Conservation (phyloP, 2,888 invertebrate genomes). For the Leptopilina syphax region DNA sequence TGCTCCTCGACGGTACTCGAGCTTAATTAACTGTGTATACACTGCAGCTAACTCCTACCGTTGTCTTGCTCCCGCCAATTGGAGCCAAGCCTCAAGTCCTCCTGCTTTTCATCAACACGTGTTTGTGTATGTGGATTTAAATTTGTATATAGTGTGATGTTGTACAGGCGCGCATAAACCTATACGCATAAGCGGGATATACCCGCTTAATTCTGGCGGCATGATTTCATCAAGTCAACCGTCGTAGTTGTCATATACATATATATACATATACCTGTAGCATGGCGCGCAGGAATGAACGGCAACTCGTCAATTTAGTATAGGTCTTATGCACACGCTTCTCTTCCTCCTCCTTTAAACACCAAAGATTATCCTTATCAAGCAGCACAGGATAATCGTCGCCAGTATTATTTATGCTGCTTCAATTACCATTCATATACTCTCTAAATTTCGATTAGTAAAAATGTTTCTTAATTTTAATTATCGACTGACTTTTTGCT, state of each 20-base stretch:
- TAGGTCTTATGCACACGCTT: slow-evolving; percentile 48
- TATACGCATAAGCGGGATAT: slow-evolving; percentile 55
- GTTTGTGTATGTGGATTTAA: background rate
- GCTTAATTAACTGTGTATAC: slow-evolving; percentile 77
- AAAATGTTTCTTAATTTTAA: too few species aligned
- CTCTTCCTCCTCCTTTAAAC: slow-evolving; percentile 44
- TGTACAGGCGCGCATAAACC: slow-evolving; percentile 57
- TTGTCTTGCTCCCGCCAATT: slow-evolving; percentile 74
- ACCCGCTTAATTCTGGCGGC: slow-evolving; percentile 69
- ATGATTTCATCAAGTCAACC: slow-evolving; percentile 75
- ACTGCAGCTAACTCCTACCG: slow-evolving; percentile 74
- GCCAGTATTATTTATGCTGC: background rate
- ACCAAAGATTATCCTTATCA: slow-evolving; percentile 53
- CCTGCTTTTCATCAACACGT: slow-evolving; percentile 42
- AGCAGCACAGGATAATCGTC: slow-evolving; percentile 51
- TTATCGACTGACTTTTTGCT: too few species aligned
- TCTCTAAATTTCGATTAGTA: too few species aligned
- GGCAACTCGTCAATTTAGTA: slow-evolving; percentile 61
- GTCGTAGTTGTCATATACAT: slow-evolving; percentile 48
- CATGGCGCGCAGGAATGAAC: slow-evolving; percentile 57
- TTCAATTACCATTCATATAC: background rate
- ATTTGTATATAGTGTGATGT: slow-evolving; percentile 11
- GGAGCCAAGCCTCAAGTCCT: slow-evolving; percentile 62
- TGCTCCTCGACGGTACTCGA: slow-evolving; percentile 65
- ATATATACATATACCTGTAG: slow-evolving; percentile 42